Percentiles rank a stretch among this genome's conserved stretches.
Evolutionary conservation across 2,888 invertebrate species (phyloP).

Genomic region (Taphrorychus bicolor): DNA sequence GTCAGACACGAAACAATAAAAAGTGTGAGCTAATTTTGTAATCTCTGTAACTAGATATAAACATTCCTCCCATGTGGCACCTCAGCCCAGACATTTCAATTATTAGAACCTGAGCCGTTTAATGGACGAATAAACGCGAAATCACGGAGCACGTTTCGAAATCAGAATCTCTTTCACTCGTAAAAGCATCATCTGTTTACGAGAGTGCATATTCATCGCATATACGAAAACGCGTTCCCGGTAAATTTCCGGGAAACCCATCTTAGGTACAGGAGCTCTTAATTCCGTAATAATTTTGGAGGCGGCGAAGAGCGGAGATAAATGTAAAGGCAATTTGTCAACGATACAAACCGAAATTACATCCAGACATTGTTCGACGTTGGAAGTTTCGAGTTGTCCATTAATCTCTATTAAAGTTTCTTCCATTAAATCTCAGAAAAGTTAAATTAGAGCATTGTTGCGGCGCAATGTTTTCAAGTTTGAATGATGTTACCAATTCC

Average conservation of each 20-base stretch:
- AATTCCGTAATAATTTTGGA: not conserved
- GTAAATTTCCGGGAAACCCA: not conserved
- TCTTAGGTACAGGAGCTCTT: not conserved
- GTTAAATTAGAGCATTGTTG: conserved; percentile 15
- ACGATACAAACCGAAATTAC: conserved; percentile 18
- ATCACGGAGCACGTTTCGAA: not conserved
- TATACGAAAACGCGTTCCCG: not conserved
- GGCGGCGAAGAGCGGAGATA: not conserved
- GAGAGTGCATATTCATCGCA: not conserved
- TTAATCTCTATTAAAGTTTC: conserved; percentile 29
- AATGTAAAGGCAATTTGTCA: conserved; percentile 17
- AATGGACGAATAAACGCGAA: not conserved
- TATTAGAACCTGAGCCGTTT: not conserved
- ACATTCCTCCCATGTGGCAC: not conserved
- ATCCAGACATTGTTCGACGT: conserved; percentile 17
- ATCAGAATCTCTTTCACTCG: not conserved
- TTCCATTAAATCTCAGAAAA: conserved; percentile 21
- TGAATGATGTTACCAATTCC: conserved; percentile 4
- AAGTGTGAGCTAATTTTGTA: too few species aligned
- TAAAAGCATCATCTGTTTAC: not conserved
- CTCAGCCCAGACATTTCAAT: not conserved
- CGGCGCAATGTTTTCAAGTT: not conserved
- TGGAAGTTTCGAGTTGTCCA: conserved; percentile 11
- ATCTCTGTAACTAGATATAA: too few species aligned
- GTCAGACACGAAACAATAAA: too few species aligned